Evolutionary conservation across 2,888 invertebrate species (phyloP).

Genomic region (Morinoia aosen): DNA sequence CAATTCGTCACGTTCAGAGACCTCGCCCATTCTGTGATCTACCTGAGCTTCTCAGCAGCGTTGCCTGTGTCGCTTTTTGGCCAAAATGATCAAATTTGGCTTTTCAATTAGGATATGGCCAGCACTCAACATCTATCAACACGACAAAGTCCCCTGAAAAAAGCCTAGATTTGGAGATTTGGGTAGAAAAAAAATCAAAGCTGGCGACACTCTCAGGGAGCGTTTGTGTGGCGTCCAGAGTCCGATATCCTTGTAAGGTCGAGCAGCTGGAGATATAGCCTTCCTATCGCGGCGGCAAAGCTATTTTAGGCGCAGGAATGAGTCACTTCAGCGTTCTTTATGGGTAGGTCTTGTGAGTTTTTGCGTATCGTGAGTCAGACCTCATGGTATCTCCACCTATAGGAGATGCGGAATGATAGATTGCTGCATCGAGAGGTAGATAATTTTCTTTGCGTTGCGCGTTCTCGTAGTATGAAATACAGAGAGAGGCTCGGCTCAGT

Average conservation of each 20-base stretch:
- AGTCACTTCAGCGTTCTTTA: slow-evolving; percentile 1
- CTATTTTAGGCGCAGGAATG: background rate
- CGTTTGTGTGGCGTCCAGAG: background rate
- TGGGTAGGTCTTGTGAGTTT: background rate
- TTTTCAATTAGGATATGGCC: too few relatives aligned
- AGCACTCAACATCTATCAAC: too few relatives aligned
- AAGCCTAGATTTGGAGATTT: too few relatives aligned
- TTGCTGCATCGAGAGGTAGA: background rate
- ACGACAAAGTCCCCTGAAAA: too few relatives aligned
- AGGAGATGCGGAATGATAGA: background rate
- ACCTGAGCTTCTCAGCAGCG: too few relatives aligned
- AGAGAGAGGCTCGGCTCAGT: background rate
- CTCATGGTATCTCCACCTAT: background rate
- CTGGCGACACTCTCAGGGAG: too few relatives aligned
- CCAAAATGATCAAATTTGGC: too few relatives aligned
- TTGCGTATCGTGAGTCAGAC: background rate
- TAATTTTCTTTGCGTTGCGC: background rate
- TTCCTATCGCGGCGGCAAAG: background rate
- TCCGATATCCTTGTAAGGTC: background rate
- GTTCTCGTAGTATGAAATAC: background rate
- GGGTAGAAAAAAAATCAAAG: too few relatives aligned
- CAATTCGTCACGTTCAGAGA: too few relatives aligned
- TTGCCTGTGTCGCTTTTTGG: too few relatives aligned
- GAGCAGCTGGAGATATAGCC: background rate
- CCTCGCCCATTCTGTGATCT: too few relatives aligned